Conservation (phyloP, 2,113 vertebrate species). For the Melanostigma gelatinosum region DNA sequence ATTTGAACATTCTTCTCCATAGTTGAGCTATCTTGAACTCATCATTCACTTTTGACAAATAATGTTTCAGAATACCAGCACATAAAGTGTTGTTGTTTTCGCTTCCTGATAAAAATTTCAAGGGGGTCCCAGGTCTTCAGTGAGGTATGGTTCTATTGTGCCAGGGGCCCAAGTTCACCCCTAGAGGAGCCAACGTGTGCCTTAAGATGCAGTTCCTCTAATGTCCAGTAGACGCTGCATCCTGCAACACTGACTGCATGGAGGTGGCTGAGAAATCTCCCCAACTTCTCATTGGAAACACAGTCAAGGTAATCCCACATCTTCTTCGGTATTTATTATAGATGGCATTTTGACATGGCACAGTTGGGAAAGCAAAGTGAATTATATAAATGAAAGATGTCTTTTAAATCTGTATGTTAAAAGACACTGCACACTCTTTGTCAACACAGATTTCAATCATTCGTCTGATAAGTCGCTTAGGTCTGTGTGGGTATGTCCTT, state of each 20-base stretch:
- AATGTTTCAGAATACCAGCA: neutral
- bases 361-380: neutral
- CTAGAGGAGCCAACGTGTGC: neutral
- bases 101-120: neutral
- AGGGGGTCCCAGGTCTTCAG: neutral
- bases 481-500: neutral
- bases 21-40: neutral
- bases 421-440: neutral
- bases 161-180: neutral
- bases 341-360: neutral
- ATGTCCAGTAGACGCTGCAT: constrained; percentile 39
- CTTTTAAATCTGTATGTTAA: neutral
- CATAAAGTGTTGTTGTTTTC: neutral
- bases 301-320: neutral
- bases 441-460: neutral
- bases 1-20: neutral
- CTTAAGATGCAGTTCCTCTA: constrained; percentile 24
- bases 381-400: neutral
- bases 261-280: neutral
- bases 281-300: neutral
- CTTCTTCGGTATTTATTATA: neutral
- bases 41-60: neutral
- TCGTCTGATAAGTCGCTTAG: neutral
- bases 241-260: neutral
- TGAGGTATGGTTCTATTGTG: neutral